Evolutionary conservation across 2,113 vertebrate genomes (phyloP), one percentile per base, ranked within the genome.

Genomic region (Sinocyclocheilus anophthalmus): DNA sequence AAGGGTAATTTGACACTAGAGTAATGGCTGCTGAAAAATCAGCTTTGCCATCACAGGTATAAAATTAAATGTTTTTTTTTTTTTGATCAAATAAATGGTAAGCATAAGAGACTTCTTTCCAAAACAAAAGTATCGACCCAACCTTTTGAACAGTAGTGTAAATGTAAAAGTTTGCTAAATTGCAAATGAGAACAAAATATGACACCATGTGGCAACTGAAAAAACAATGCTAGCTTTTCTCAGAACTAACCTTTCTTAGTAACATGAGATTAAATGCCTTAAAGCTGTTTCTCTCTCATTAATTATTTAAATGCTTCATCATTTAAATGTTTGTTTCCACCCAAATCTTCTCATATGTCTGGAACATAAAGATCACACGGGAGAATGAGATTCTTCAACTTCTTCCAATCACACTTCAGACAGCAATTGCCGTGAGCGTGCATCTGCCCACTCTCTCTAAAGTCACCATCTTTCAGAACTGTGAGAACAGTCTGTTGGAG

Each of bases 401-500:
- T 83, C 92, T 99, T 70, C 97, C 97, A 0, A 84, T 91, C 48
- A 94, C 94, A 18, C 92, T 99, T 90, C 93, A 94, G 77, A 97
- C 96, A 0, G 95, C 97, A 89, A 96, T 98, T 20, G 96, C 94
- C 0, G 95, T 97, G 61, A 96, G 96, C 0, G 96, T 98, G 24
- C 97, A 97, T 90, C 90, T 97, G 42, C 90, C 95, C 42, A 96
- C 94, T 0, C 94, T 98, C n/a, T 96, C 96, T 45, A 95, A 96
- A n/a, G 98, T 99, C 2, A 95, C 94, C 86, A 96, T 99, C 87
- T 99, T 99, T 93, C 96, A 95, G 90, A 91, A 92, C 93, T 99
- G 98, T 42, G 97, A 97, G 90, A 95, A 72, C 8, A 94, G 96
- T 16, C 93, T 99, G 76, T 94, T 99, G 93, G 95, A 95, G 86